Base-by-base conservation (phyloP, 2,888 invertebrate species). In the Lucinisca nassula region DNA sequence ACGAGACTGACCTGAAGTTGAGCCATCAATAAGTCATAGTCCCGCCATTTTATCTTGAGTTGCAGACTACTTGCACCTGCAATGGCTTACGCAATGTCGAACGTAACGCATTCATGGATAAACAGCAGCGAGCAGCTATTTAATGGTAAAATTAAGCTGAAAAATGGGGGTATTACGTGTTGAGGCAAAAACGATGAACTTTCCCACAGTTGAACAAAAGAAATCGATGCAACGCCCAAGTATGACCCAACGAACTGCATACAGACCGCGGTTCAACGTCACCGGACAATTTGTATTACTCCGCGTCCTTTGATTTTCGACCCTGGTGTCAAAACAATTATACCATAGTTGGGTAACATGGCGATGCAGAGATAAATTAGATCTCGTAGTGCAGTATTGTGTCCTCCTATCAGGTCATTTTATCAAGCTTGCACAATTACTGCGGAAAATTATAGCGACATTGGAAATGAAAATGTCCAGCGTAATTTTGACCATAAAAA, bases 241-340 rank as follows among this genome's bases (percentile, higher is more conserved):
- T 67, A 67, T 67, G 67, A 67, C 67, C 67, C 35, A 32, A 67
- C 21, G 35, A 67, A 35, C 32, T 17, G 32, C 32, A 24, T 35
- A 21, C 10, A 4, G 67, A 35, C 67, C 67, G 17, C 45, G 17
- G 51, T 76, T 40, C 49, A 45, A 49, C 51, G 55, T 51, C 51
- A n/a, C 35, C 17, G 83, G 87, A 81, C 80, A 87, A 67, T 70
- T 51, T 84, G 81, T 84, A 81, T 77, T 77, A 51, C 38, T 35
- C 73, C 40, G 75, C 35, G 67, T 61, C 81, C 79, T 84, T 84
- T 82, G 76, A 82, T 51, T 82, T 40, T 55, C 82, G 84, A 82
- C 84, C 82, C 40, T 75, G 55, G 67, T 89, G 88, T 89, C 88
- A 89, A 84, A 81, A 89, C 84, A 86, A 89, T 89, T 89, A 86